Conservation (phyloP, 2,888 invertebrate species). For the Boloria euphrosyne region DNA sequence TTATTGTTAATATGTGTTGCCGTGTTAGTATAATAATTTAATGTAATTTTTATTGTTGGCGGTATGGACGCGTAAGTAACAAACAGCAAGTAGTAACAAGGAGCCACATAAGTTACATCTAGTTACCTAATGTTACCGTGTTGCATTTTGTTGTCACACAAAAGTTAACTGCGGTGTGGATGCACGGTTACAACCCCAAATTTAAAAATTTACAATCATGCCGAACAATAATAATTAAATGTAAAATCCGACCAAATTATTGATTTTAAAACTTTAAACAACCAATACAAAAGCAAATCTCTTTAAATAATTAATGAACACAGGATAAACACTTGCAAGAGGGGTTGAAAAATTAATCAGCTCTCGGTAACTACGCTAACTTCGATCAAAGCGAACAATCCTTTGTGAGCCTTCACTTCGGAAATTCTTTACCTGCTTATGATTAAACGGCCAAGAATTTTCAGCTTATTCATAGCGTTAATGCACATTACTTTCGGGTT, state of each 20-base stretch:
- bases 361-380: conserved; percentile 29
- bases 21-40: too few species aligned
- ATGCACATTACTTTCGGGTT: conserved; percentile 2
- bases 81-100: too few species aligned
- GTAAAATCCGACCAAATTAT: neutral
- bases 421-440: conserved; percentile 24
- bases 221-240: neutral
- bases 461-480: conserved; percentile 8
- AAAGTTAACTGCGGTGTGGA: too few species aligned
- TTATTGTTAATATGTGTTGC: too few species aligned
- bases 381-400: conserved; percentile 30
- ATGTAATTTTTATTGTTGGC: too few species aligned
- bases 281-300: conserved; percentile 5
- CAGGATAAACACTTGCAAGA: conserved; percentile 16
- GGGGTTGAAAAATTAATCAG: conserved; percentile 32
- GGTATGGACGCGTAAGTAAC: too few species aligned
- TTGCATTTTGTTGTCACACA: too few species aligned
- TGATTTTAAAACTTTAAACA: conserved; percentile 3
- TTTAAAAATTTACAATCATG: too few species aligned
- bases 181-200: too few species aligned
- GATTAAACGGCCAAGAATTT: conserved; percentile 18
- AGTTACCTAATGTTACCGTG: too few species aligned
- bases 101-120: too few species aligned
- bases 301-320: conserved; percentile 15
- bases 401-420: conserved; percentile 24